Evolutionary conservation across 2,113 vertebrate genomes (phyloP), one percentile per base, ranked within the genome.

Genomic region (Gallinago paraguaiae): DNA sequence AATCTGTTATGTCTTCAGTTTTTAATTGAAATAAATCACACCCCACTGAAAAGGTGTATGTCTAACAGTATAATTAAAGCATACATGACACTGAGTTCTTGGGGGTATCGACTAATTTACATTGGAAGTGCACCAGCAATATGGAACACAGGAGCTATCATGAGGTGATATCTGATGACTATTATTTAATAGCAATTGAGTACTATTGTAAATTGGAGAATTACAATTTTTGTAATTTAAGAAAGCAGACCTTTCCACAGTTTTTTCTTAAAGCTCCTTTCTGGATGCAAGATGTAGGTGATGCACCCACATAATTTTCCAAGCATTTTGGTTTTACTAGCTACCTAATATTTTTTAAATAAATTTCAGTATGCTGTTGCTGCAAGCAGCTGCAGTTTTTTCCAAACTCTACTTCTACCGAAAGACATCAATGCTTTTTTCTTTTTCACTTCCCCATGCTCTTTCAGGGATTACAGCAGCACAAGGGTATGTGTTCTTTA

Each of bases 401-500:
- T 37, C 17, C 6, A 57, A 90, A 90, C 24, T 56, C 54, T 56
- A 8, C 53, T 87, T 84, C 78, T 91, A 71, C 22, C 0, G 6
- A 87, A 95, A 78, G 37, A 76, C 43, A 87, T 59, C 17, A 53
- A 51, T 33, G 43, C 8, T 76, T 51, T 86, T 86, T 51, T 30
- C n/a, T 82, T 95, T 90, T 82, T 68, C 85, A 59, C 70, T 92
- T 48, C 31, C 20, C 37, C 60, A 9, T 54, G 45, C 48, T 92
- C 69, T 61, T 88, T 71, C 53, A 88, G 65, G 41, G 71, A 95
- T 95, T 96, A 94, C 92, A 95, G 84, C 83, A 95, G 86, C 82
- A 92, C 71, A 83, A 94, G 92, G 35, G 80, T 96, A 96, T 95
- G 92, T 80, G 75, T 93, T 92, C 92, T 88, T 92, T 78, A 91